Evolutionary conservation across 2,888 invertebrate genomes (phyloP).

Genomic region (Andrena flavipes): DNA sequence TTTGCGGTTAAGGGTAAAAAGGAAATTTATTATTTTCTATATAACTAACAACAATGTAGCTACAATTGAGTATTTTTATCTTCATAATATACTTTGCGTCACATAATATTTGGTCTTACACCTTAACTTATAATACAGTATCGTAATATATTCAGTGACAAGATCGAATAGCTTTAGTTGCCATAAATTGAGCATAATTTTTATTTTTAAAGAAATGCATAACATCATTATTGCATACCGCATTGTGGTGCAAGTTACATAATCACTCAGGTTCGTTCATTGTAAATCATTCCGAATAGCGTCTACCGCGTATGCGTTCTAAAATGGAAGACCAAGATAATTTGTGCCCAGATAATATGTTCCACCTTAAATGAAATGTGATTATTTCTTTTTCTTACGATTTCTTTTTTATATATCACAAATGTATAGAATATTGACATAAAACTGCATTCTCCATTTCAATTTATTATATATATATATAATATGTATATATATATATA

Average conservation of each 20-base stretch:
- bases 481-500: slow-evolving; percentile 38
- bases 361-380: slow-evolving; percentile 54
- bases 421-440: slow-evolving; percentile 65
- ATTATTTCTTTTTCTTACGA: slow-evolving; percentile 44
- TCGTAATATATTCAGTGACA: slow-evolving; percentile 23
- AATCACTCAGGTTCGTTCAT: slow-evolving; percentile 29
- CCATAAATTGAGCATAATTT: slow-evolving; percentile 39
- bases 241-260: slow-evolving; percentile 11
- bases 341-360: slow-evolving; percentile 57
- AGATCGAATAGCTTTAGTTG: slow-evolving; percentile 20
- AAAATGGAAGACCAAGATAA: slow-evolving; percentile 67
- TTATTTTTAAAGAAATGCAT: slow-evolving; percentile 29
- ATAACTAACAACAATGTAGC: slow-evolving; percentile 31
- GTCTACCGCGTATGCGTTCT: slow-evolving; percentile 28
- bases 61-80: slow-evolving; percentile 31
- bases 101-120: slow-evolving; percentile 46
- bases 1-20: slow-evolving; percentile 10
- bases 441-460: slow-evolving; percentile 46
- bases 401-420: slow-evolving; percentile 56
- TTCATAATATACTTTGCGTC: slow-evolving; percentile 24
- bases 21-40: slow-evolving; percentile 42
- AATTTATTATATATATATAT: slow-evolving; percentile 50
- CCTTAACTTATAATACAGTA: slow-evolving; percentile 34
- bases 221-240: slow-evolving; percentile 4
- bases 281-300: slow-evolving; percentile 41